Percentiles rank a stretch among this genome's conserved stretches.
phyloP scores from a whole-genome alignment of 2,888 invertebrate genomes.

The Eupithecia dodoneata region DNA sequence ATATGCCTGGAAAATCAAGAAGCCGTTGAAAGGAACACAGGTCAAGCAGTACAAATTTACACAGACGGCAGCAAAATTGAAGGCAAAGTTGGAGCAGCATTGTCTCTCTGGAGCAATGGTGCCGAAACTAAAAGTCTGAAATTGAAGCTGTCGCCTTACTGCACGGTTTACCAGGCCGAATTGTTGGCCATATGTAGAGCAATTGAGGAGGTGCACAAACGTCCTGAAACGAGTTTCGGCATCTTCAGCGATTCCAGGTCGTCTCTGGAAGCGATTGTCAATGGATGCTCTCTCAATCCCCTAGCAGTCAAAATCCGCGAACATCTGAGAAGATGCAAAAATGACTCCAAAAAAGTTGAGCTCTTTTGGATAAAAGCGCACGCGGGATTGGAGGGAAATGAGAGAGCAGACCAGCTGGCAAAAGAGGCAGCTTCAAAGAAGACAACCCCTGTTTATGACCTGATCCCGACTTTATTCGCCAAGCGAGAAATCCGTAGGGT shows the following conservation, averaged over 20 bases:
- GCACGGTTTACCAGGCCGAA: conserved; percentile 25
- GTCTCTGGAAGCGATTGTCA: too few species aligned
- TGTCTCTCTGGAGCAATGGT: not conserved
- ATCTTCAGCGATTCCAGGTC: conserved; percentile 26
- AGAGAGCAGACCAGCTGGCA: conserved; percentile 24
- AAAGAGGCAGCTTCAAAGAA: conserved; percentile 23
- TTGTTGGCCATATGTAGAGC: conserved; percentile 14
- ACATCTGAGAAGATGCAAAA: too few species aligned
- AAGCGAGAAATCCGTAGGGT: conserved; percentile 8
- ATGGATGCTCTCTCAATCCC: too few species aligned
- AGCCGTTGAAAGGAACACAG: too few species aligned
- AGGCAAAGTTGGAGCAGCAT: conserved; percentile 23
- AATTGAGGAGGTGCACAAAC: not conserved
- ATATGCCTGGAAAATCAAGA: too few species aligned
- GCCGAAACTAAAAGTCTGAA: conserved; percentile 9
- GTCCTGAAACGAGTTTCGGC: not conserved
- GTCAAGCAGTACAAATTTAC: too few species aligned
- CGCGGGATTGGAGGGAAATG: conserved; percentile 24
- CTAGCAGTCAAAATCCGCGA: conserved; percentile 12
- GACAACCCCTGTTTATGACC: conserved; percentile 11
- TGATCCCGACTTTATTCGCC: conserved; percentile 19
- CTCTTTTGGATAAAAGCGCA: too few species aligned
- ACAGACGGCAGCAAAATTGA: too few species aligned
- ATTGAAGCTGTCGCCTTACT: conserved; percentile 16
- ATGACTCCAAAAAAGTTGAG: too few species aligned